Evolutionary conservation across 2,797 vertebrate genomes (phyloP), one percentile per base, ranked within the genome.

Genomic region (Mus minutoides): DNA sequence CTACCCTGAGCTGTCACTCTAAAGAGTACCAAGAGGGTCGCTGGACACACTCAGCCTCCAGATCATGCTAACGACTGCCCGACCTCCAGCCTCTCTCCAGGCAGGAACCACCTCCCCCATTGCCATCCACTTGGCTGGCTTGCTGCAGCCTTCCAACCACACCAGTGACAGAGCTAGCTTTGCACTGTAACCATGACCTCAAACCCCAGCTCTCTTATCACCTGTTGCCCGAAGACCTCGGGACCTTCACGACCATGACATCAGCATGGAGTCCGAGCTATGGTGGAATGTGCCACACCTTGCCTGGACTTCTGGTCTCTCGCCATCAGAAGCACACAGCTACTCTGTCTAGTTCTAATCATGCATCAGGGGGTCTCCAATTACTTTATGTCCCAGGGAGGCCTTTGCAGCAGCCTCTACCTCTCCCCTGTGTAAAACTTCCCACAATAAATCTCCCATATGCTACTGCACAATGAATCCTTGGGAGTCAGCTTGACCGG

Each of bases 361-460:
- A 6, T 60, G 52, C 2, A 17, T 34, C 76, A 49, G 91, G n/a
- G 88, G 64, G 13, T 14, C 58, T 24, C 11, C 56, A 7, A 6
- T 78, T 17, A 6, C 29, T 3, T 4, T 5, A 0, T 19, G 40
- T 62, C 46, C 46, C 0, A 1, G 6, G 62, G 56, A 58, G 46
- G 9, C 24, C 40, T 77, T 54, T 1, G 0, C 6, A 46, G 89
- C 13, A 5, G 3, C 26, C 26, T 43, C 37, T 58, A 3, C 26
- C 17, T 40, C 8, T 60, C 0, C 8, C 37, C 0, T 0, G 14
- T 1, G n/a, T 80, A 31, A 13, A 17, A 0, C 76, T 71, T 46
- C 78, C 43, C 56, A 71, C 0, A 0, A 24, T 75, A 49, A 3
- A 0, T 49, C 34, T 40, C 8, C 26, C 69, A 12, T 0, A 24